These are phyloP conservation scores for Phalacrocorax brasilianus DNA, from an alignment of 2,113 vertebrate species.

Conservation along the genomic window DNA sequence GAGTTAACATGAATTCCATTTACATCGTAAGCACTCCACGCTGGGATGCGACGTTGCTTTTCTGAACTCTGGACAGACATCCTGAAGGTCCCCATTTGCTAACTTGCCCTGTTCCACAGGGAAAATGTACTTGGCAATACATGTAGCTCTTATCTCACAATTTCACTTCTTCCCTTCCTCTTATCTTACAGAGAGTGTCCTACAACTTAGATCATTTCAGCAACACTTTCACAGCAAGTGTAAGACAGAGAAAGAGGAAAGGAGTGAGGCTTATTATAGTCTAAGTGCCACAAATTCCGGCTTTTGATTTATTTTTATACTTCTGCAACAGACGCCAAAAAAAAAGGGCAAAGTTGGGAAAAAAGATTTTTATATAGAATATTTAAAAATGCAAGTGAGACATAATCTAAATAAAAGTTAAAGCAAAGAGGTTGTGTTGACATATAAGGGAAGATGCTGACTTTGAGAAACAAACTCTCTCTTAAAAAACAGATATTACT, in stretches of 20 bases:
- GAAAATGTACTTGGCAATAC: neutral
- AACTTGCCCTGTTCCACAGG: neutral
- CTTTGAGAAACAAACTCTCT: neutral
- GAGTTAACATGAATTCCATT: neutral
- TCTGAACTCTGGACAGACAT: neutral
- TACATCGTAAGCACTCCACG: accelerated
- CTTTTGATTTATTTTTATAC: neutral
- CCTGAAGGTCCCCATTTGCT: neutral
- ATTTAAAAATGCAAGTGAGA: neutral
- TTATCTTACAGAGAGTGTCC: neutral
- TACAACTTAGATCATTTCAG: neutral
- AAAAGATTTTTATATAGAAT: neutral
- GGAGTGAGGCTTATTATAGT: neutral
- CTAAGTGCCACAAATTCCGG: neutral
- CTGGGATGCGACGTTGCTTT: accelerated
- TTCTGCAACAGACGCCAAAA: neutral
- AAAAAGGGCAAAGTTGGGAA: neutral
- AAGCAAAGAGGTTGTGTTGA: neutral
- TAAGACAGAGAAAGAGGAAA: neutral
- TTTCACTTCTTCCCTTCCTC: neutral
- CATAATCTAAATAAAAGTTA: neutral
- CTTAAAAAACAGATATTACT: neutral
- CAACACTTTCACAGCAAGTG: neutral
- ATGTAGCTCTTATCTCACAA: neutral
- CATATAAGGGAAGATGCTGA: neutral